Percentiles rank a stretch among this genome's conserved stretches.
Evolutionary conservation across 1,140 invertebrate genomes (phyloP).

Genomic region (Zophobas atratus): DNA sequence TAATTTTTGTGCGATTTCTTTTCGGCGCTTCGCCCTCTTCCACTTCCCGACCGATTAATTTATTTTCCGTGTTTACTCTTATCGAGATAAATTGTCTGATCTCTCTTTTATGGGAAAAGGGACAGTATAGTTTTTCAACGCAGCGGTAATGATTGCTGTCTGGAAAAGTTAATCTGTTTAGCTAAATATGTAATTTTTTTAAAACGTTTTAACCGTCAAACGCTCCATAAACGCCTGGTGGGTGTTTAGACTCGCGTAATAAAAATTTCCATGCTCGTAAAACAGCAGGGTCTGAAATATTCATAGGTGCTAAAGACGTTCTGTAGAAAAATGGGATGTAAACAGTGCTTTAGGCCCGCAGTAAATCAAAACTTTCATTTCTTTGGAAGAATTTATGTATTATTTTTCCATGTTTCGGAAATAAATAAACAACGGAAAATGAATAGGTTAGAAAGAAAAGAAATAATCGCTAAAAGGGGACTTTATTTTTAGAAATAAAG

Average conservation of each 20-base stretch:
- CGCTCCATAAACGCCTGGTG: slow-evolving; percentile 49
- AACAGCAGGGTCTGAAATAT: slow-evolving; percentile 48
- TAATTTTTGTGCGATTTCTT: slow-evolving; percentile 21
- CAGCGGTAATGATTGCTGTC: not conserved
- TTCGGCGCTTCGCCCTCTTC: not conserved
- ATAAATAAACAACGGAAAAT: no score
- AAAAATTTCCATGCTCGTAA: slow-evolving; percentile 58
- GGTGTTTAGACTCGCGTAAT: slow-evolving; percentile 44
- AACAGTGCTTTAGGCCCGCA: slow-evolving; percentile 6
- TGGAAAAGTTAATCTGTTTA: slow-evolving; percentile 16
- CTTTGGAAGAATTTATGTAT: not conserved
- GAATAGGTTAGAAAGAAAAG: no score
- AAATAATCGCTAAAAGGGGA: no score
- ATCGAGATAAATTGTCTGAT: slow-evolving; percentile 11
- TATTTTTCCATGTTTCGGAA: not conserved
- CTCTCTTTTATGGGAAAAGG: not conserved
- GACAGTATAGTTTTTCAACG: slow-evolving; percentile 6
- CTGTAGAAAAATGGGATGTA: slow-evolving; percentile 32
- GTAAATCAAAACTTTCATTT: slow-evolving; percentile 16
- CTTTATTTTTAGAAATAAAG: no score
- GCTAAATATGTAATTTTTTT: slow-evolving; percentile 6
- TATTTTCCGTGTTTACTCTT: slow-evolving; percentile 33
- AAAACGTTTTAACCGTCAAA: slow-evolving; percentile 54
- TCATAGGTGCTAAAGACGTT: slow-evolving; percentile 32
- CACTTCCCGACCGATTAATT: slow-evolving; percentile 11